These are phyloP conservation scores for Hydrolagus affinis DNA, from an alignment of 2,113 vertebrate species.

Conservation along the genomic window DNA sequence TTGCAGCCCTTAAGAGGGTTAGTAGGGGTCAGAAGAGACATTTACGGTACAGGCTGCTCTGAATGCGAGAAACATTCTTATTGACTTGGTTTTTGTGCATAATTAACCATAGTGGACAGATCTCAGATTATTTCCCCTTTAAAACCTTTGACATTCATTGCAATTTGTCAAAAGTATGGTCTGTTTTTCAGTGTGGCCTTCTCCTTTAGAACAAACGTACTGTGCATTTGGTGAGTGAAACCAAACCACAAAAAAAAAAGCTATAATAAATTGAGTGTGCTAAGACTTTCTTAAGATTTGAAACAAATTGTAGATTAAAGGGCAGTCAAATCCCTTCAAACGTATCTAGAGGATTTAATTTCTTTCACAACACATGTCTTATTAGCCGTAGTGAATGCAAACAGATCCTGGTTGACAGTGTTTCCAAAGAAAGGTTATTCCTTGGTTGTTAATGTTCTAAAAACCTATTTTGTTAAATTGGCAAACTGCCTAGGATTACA, in stretches of 20 bases:
- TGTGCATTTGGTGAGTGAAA: neutral
- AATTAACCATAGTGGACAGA: neutral
- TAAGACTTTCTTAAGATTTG: slow-evolving; percentile 9
- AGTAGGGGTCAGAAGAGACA: neutral
- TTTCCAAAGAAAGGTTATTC: slow-evolving; percentile 31
- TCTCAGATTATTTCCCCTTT: neutral
- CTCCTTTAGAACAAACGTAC: neutral
- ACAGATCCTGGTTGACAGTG: slow-evolving; percentile 22
- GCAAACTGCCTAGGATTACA: slow-evolving; percentile 32
- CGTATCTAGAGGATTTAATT: slow-evolving; percentile 27
- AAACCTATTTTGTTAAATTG: slow-evolving; percentile 31
- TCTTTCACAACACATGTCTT: slow-evolving; percentile 25
- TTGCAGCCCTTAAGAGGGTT: too few relatives aligned
- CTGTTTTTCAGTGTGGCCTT: neutral
- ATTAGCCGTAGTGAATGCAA: slow-evolving; percentile 21
- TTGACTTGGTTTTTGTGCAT: neutral
- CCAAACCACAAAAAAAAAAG: slow-evolving; percentile 5
- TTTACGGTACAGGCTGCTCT: neutral
- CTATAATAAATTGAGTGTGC: neutral
- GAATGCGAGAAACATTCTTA: neutral
- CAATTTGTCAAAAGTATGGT: neutral
- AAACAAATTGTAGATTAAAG: slow-evolving; percentile 27
- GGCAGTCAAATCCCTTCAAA: slow-evolving; percentile 24
- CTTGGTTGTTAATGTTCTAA: slow-evolving; percentile 29
- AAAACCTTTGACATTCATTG: neutral